phyloP scores from a whole-genome alignment of 2,888 invertebrate genomes.

The Strigamia maritima region DNA sequence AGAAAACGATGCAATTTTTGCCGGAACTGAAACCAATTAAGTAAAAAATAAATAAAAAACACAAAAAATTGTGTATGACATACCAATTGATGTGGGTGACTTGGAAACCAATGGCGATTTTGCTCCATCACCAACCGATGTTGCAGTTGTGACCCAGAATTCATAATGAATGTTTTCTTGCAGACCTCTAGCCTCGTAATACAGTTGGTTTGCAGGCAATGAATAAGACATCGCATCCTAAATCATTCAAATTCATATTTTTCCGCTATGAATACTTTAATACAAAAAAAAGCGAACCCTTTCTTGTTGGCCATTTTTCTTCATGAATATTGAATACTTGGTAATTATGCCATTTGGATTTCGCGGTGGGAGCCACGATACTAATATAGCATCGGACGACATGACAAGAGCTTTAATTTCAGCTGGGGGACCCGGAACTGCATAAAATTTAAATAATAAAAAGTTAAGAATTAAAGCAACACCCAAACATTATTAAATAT shows the following conservation, averaged over 20 bases:
- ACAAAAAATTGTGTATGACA: neutral
- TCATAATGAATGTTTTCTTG: constrained; percentile 47
- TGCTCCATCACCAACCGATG: constrained; percentile 78
- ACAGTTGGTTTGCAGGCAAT: constrained; percentile 39
- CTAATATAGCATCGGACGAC: constrained; percentile 84
- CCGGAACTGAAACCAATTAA: constrained; percentile 66
- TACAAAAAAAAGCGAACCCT: constrained; percentile 38
- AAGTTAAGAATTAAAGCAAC: neutral
- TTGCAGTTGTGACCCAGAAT: constrained; percentile 73
- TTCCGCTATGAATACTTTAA: neutral
- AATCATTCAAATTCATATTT: neutral
- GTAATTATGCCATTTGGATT: constrained; percentile 89
- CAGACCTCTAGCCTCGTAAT: constrained; percentile 40
- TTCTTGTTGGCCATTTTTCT: constrained; percentile 47
- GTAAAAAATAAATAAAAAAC: neutral
- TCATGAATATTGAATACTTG: constrained; percentile 85
- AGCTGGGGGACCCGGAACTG: constrained; percentile 89
- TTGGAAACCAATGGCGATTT: constrained; percentile 73
- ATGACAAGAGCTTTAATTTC: constrained; percentile 90
- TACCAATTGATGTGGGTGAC: constrained; percentile 65
- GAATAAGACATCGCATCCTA: constrained; percentile 38
- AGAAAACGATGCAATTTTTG: constrained; percentile 92
- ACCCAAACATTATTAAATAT: neutral
- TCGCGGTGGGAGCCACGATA: constrained; percentile 89
- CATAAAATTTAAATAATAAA: neutral